Base-by-base conservation (phyloP, 2,888 invertebrate genomes). In the Lasius fuliginosus region DNA sequence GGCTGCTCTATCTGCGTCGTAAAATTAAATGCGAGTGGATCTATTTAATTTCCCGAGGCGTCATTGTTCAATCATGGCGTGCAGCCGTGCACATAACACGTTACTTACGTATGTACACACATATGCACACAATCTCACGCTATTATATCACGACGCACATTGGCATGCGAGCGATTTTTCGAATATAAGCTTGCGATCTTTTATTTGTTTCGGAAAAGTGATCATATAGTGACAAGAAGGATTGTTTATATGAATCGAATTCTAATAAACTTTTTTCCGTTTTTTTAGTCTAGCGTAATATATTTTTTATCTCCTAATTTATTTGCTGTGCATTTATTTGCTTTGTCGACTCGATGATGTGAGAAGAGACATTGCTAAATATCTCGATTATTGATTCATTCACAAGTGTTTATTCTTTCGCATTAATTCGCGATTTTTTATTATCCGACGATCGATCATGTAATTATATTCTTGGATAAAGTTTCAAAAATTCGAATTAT, bases 1-100 rank as follows among this genome's bases (percentile, higher is more conserved):
- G 49, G 3, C 18, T 23, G 42, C 23, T 64, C 9, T 75, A 75
- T 46, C 64, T 64, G 40, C 33, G 30, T 77, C 60, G 53, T 60
- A 83, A 77, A 73, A 12, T 73, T 64, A 46, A 73, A 82, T 27
- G 23, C 27, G 77, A 62, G 11, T 30, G 4, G 73, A 82, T 82
- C 46, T 82, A 69, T 71, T 79, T 79, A 69, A 71, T 83, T 83
- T 83, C 56, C 56, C 12, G 60, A 46, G 18, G 79, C 65, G 79
- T 79, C 74, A 74, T 85, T 85, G 62, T 68, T 85, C 69, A 75
- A 79, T 8, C 64, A 74, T 23, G 30, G 12, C 5, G 68, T 12
- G n/a, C 33, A 58, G 42, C 11, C 42, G 27, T 27, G 23, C 56
- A 60, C n/a, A 6, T 4, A 46, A 71, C n/a, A 53, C 8, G 5